Conservation (phyloP, 2,113 vertebrate genomes). For the Trinectes maculatus region DNA sequence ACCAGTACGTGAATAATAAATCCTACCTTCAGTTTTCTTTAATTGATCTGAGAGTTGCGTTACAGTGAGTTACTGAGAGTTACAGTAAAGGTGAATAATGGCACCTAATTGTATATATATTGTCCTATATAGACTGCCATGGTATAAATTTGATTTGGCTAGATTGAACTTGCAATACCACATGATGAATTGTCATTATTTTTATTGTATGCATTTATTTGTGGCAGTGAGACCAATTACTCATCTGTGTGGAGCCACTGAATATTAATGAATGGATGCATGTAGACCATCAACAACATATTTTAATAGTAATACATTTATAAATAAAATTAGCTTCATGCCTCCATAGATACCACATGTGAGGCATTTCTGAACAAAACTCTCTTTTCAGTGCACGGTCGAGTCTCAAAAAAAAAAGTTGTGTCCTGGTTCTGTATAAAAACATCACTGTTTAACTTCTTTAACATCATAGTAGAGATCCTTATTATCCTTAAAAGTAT, state of each 20-base stretch:
- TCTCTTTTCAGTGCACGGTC: not conserved
- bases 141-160: not conserved
- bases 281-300: constrained; percentile 21
- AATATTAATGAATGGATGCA: constrained; percentile 16
- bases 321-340: not conserved
- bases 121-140: not conserved
- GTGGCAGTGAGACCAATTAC: not conserved
- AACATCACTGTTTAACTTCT: too few relatives aligned
- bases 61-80: not conserved
- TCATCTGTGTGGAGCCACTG: constrained; percentile 1
- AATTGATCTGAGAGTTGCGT: not conserved
- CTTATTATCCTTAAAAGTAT: too few relatives aligned
- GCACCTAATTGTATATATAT: constrained; percentile 7
- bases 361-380: not conserved
- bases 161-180: not conserved
- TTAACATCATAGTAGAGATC: too few relatives aligned
- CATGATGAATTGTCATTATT: constrained; percentile 5
- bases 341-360: not conserved
- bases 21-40: not conserved
- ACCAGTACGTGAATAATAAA: not conserved
- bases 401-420: not conserved
- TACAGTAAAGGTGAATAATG: not conserved
- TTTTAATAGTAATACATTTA: not conserved
- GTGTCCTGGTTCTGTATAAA: too few relatives aligned
- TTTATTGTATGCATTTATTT: constrained; percentile 11